Evolutionary conservation across 2,888 invertebrate species (phyloP).

Genomic region (Drosophila nr. perissopoda): DNA sequence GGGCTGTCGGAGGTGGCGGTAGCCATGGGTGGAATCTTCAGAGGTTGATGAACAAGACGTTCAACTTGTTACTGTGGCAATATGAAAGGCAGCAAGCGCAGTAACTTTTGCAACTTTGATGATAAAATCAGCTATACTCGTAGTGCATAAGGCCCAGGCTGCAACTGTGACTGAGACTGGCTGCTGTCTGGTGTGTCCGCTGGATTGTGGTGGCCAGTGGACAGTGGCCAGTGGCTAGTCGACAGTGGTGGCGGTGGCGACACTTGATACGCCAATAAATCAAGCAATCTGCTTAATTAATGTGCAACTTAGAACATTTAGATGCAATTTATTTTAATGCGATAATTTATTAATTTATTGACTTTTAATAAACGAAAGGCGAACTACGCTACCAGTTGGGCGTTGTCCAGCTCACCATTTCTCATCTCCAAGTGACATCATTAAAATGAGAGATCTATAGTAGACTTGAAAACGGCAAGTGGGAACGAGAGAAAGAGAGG

Average conservation of each 20-base stretch:
- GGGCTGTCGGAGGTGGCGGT: background rate
- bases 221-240: background rate
- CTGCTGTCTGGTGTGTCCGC: slow-evolving; percentile 12
- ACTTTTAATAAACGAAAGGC: slow-evolving; percentile 80
- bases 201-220: slow-evolving; percentile 11
- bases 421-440: slow-evolving; percentile 7
- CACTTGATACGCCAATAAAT: slow-evolving; percentile 85
- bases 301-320: slow-evolving; percentile 85
- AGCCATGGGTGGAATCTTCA: slow-evolving; percentile 18
- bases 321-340: slow-evolving; percentile 85
- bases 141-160: slow-evolving; percentile 42
- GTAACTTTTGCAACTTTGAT: slow-evolving; percentile 33
- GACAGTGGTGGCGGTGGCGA: slow-evolving; percentile 55
- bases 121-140: slow-evolving; percentile 68
- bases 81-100: slow-evolving; percentile 48
- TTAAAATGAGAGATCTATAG: slow-evolving; percentile 7
- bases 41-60: slow-evolving; percentile 55
- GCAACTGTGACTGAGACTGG: slow-evolving; percentile 10
- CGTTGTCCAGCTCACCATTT: slow-evolving; percentile 21
- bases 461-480: background rate
- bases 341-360: slow-evolving; percentile 85
- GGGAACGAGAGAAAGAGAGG: background rate
- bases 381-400: slow-evolving; percentile 46
- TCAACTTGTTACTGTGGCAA: slow-evolving; percentile 49
- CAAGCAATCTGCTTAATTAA: slow-evolving; percentile 85